phyloP scores from a whole-genome alignment of 2,888 invertebrate genomes.

The Hemistola chrysoprasaria region DNA sequence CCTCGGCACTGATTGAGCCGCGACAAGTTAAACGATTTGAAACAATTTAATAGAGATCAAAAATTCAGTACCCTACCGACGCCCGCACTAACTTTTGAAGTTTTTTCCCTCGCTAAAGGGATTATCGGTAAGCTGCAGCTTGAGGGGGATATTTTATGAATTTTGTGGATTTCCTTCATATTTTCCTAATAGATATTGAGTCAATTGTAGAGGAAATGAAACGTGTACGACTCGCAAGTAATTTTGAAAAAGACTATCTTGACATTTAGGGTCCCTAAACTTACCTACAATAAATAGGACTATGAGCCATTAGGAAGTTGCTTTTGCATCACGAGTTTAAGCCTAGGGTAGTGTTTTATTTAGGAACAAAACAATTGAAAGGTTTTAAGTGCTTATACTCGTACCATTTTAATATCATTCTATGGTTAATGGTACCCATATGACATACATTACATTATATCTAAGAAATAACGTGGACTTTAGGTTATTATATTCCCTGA shows the following conservation, averaged over 20 bases:
- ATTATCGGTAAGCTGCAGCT: conserved; percentile 74
- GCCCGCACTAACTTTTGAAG: conserved; percentile 82
- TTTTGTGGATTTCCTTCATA: conserved; percentile 65
- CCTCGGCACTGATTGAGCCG: conserved; percentile 76
- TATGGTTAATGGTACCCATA: too few species aligned
- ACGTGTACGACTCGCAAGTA: too few species aligned
- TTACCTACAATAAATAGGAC: too few species aligned
- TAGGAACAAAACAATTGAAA: too few species aligned
- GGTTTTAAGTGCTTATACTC: too few species aligned
- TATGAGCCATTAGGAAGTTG: too few species aligned
- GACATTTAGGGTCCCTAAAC: too few species aligned
- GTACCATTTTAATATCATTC: too few species aligned
- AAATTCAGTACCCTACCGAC: conserved; percentile 72
- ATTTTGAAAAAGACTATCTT: too few species aligned
- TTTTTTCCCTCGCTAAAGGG: conserved; percentile 80
- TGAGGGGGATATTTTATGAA: conserved; percentile 71
- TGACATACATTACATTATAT: conserved; percentile 40
- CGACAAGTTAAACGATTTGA: conserved; percentile 83
- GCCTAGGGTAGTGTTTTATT: too few species aligned
- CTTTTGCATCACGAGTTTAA: too few species aligned
- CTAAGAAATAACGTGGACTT: conserved; percentile 58
- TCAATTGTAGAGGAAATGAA: background rate
- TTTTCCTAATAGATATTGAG: conserved; percentile 41
- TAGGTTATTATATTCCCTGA: conserved; percentile 67
- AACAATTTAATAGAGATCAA: conserved; percentile 83